Evolutionary conservation across 2,797 vertebrate species (phyloP).

Genomic region (Sebastes oblongus): DNA sequence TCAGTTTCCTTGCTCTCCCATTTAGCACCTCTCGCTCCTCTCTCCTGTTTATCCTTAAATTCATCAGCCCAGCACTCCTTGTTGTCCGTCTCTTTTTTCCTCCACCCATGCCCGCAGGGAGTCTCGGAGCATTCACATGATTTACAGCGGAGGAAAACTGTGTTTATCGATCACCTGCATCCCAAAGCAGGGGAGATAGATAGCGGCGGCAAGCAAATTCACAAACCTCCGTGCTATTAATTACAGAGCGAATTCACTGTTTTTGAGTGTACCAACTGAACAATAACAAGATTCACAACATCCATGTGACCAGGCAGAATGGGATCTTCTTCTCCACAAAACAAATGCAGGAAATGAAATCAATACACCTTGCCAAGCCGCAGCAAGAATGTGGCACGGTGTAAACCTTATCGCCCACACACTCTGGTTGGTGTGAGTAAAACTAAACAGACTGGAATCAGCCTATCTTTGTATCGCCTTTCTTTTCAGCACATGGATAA

Average conservation of each 20-base stretch:
- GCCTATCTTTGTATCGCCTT: slow-evolving; percentile 2
- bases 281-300: not conserved
- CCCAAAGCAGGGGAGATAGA: slow-evolving; percentile 4
- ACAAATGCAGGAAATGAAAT: slow-evolving; percentile 48
- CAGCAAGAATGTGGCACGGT: not conserved
- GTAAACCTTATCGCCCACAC: slow-evolving; percentile 28
- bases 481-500: slow-evolving; percentile 27
- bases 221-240: slow-evolving; percentile 1
- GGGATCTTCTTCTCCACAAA: slow-evolving; percentile 23
- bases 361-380: slow-evolving; percentile 19
- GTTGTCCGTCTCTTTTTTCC: slow-evolving; percentile 19
- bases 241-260: not conserved
- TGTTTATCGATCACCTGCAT: slow-evolving; percentile 54
- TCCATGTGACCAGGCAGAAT: slow-evolving; percentile 10
- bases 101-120: slow-evolving; percentile 18
- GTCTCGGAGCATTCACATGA: slow-evolving; percentile 21
- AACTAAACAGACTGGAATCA: slow-evolving; percentile 30
- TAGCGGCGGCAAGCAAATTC: not conserved
- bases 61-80: slow-evolving; percentile 20
- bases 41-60: slow-evolving; percentile 35
- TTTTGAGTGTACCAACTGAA: slow-evolving; percentile 4
- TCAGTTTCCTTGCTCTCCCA: slow-evolving; percentile 2
- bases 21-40: slow-evolving; percentile 5
- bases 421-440: slow-evolving; percentile 15
- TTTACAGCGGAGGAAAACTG: slow-evolving; percentile 39